Percentiles rank a stretch among this genome's conserved stretches.
phyloP scores from a whole-genome alignment of 2,797 vertebrate genomes.

The Micrastur ruficollis region DNA sequence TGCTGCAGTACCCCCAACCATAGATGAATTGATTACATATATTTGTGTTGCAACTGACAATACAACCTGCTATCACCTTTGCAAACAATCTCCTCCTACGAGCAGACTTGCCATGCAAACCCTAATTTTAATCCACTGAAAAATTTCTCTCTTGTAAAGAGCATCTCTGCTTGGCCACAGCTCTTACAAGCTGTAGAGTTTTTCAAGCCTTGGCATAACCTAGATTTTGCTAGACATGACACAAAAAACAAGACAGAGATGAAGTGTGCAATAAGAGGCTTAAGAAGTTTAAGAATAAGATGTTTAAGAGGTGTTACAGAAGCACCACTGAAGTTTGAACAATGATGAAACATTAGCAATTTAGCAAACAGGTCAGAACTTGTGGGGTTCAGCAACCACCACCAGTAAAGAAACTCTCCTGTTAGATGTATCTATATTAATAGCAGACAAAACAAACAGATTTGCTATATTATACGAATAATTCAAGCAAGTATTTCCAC shows the following conservation, averaged over 20 bases:
- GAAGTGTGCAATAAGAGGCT: not conserved
- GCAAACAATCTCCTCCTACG: not conserved
- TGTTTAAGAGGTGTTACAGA: not conserved
- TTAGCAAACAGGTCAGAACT: not conserved
- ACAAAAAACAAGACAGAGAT: not conserved
- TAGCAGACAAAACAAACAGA: not conserved
- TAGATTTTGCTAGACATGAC: not conserved
- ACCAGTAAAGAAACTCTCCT: not conserved
- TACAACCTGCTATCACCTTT: not conserved
- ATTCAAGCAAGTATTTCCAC: not conserved
- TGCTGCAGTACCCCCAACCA: not conserved
- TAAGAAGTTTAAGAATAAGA: not conserved
- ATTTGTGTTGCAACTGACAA: not conserved
- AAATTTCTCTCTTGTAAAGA: not conserved
- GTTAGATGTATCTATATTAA: not conserved
- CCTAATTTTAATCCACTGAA: not conserved
- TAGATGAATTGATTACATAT: not conserved
- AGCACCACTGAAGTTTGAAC: not conserved
- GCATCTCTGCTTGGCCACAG: not conserved
- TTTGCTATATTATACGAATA: not conserved
- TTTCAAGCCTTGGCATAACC: not conserved
- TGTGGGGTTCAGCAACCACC: accelerated
- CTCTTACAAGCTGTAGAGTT: not conserved
- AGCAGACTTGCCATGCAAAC: not conserved
- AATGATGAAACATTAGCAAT: not conserved